Percentiles rank a stretch among this genome's conserved stretches.
phyloP scores from a whole-genome alignment of 2,113 vertebrate species.

The Crotalus horridus region DNA sequence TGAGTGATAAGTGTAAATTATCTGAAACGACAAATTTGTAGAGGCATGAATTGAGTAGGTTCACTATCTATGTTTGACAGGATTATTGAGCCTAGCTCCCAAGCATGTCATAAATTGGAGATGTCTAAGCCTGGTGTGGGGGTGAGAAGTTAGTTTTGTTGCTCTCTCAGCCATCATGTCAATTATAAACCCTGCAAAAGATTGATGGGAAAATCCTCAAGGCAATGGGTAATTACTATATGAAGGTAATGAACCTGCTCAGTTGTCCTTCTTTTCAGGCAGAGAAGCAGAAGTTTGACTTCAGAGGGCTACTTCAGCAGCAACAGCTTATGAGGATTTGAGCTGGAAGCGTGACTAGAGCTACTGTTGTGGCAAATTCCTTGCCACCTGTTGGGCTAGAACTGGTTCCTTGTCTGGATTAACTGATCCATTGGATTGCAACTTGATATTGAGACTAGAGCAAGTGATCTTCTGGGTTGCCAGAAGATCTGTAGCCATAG shows the following conservation, averaged over 20 bases:
- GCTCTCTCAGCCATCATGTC: background rate
- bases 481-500: background rate
- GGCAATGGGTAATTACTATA: background rate
- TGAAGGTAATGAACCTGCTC: background rate
- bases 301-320: background rate
- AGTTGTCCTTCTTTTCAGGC: background rate
- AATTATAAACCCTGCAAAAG: background rate
- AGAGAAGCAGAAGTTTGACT: background rate
- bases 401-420: background rate
- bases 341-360: background rate
- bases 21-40: background rate
- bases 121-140: background rate
- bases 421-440: background rate
- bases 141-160: background rate
- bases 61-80: background rate
- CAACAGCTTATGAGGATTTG: background rate
- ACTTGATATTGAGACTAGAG: background rate
- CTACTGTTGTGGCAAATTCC: background rate
- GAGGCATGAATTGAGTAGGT: background rate
- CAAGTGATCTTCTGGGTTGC: background rate
- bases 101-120: background rate
- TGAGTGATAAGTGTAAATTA: background rate
- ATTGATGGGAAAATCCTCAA: background rate
- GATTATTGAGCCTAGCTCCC: background rate
- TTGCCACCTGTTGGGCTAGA: background rate